phyloP scores from a whole-genome alignment of 2,888 invertebrate genomes.

The Gandaritis pyraliata region DNA sequence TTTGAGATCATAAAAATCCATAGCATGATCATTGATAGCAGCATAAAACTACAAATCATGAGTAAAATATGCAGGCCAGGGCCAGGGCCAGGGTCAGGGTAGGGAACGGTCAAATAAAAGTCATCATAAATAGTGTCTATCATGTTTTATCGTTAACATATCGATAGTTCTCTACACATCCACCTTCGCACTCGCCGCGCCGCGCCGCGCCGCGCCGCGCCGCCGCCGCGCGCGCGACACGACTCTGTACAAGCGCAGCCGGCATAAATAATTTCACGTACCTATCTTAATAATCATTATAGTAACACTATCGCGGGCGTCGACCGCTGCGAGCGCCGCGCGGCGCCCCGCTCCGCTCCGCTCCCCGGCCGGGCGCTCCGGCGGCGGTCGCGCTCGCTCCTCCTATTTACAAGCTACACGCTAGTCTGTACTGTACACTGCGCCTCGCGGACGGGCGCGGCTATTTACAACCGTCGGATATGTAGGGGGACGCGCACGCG shows the following conservation, averaged over 20 bases:
- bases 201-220: slow-evolving; percentile 79
- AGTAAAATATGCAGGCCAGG: too few species aligned
- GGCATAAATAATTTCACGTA: slow-evolving; percentile 71
- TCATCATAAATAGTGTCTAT: slow-evolving; percentile 61
- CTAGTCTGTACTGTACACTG: slow-evolving; percentile 62
- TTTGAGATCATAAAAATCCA: too few species aligned
- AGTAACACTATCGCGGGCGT: slow-evolving; percentile 38
- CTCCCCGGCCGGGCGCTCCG: too few species aligned
- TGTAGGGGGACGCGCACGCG: slow-evolving; percentile 47
- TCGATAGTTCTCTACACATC: slow-evolving; percentile 80
- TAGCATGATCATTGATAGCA: too few species aligned
- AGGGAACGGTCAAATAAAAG: slow-evolving; percentile 57
- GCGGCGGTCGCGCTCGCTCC: background rate
- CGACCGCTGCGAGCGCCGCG: slow-evolving; percentile 24
- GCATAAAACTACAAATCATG: too few species aligned
- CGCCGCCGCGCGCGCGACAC: slow-evolving; percentile 76
- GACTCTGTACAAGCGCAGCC: slow-evolving; percentile 60
- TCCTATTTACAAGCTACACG: slow-evolving; percentile 60
- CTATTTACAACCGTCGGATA: slow-evolving; percentile 64
- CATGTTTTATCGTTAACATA: slow-evolving; percentile 79
- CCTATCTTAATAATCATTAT: slow-evolving; percentile 1
- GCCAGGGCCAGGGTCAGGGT: background rate
- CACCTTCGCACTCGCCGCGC: slow-evolving; percentile 67
- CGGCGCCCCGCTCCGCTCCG: too few species aligned
- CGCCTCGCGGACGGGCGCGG: slow-evolving; percentile 27